These are phyloP conservation scores for Netelia inedita DNA, from an alignment of 2,888 invertebrate genomes.

Conservation along the genomic window DNA sequence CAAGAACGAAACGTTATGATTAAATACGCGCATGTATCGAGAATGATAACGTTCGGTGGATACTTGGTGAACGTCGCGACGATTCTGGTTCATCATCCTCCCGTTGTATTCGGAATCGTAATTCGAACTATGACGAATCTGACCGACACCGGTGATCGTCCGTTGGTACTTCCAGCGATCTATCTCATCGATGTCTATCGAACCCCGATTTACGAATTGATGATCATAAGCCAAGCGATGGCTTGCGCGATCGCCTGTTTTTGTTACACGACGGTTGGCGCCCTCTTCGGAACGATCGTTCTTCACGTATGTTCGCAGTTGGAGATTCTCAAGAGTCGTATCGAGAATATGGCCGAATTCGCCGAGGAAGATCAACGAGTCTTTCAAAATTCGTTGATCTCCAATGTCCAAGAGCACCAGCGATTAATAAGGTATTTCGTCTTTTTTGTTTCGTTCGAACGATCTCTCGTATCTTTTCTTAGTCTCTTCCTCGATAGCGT, in stretches of 20 bases:
- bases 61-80: background rate
- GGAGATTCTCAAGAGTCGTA: conserved; percentile 35
- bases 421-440: conserved; percentile 44
- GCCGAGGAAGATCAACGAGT: background rate
- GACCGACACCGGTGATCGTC: conserved; percentile 38
- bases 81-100: conserved; percentile 16
- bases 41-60: conserved; percentile 40
- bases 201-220: conserved; percentile 36
- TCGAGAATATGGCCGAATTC: conserved; percentile 26
- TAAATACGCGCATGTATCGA: conserved; percentile 31
- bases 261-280: conserved; percentile 44
- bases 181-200: conserved; percentile 45
- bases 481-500: background rate
- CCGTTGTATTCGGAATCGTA: conserved; percentile 31
- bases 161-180: conserved; percentile 24
- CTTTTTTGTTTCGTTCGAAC: background rate
- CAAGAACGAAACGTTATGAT: conserved; percentile 45
- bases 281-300: conserved; percentile 46
- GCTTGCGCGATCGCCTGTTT: conserved; percentile 22
- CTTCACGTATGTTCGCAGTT: conserved; percentile 54
- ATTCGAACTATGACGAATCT: conserved; percentile 41
- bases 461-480: background rate
- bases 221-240: conserved; percentile 22
- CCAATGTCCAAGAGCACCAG: conserved; percentile 33
- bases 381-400: conserved; percentile 27